Conservation (phyloP, 2,888 invertebrate species). For the Nasonovia ribisnigri region DNA sequence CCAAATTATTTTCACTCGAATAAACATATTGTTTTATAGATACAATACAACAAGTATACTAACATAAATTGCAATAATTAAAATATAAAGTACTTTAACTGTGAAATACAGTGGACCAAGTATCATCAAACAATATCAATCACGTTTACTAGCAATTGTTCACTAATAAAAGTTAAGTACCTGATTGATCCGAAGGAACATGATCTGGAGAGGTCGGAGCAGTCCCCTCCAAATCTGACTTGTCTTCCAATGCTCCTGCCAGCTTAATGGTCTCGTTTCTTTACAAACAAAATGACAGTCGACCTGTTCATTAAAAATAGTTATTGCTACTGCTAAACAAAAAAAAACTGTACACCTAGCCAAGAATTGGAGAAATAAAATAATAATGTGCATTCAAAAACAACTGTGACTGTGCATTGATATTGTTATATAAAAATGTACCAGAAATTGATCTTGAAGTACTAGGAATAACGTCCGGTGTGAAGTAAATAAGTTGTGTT, state of each 20-base stretch:
- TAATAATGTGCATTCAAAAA: background rate
- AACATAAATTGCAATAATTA: background rate
- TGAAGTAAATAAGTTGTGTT: background rate
- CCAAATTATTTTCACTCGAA: background rate
- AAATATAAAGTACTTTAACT: background rate
- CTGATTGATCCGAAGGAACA: slow-evolving; percentile 54
- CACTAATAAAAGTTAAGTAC: slow-evolving; percentile 10
- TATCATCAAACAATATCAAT: background rate
- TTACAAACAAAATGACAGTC: background rate
- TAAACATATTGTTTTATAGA: background rate
- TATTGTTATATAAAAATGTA: background rate
- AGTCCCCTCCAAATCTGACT: slow-evolving; percentile 62
- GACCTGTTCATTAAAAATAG: background rate
- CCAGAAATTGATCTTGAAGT: background rate
- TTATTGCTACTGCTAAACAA: background rate
- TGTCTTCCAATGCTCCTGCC: slow-evolving; percentile 60
- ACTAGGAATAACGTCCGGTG: background rate
- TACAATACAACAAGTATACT: background rate
- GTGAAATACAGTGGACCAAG: background rate
- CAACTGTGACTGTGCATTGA: background rate
- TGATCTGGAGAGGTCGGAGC: slow-evolving; percentile 63
- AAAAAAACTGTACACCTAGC: background rate
- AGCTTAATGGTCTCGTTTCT: slow-evolving; percentile 44
- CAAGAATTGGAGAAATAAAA: background rate
- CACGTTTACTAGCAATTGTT: background rate